Base-by-base conservation (phyloP, 2,797 vertebrate genomes). In the Sebastes glaucus region DNA sequence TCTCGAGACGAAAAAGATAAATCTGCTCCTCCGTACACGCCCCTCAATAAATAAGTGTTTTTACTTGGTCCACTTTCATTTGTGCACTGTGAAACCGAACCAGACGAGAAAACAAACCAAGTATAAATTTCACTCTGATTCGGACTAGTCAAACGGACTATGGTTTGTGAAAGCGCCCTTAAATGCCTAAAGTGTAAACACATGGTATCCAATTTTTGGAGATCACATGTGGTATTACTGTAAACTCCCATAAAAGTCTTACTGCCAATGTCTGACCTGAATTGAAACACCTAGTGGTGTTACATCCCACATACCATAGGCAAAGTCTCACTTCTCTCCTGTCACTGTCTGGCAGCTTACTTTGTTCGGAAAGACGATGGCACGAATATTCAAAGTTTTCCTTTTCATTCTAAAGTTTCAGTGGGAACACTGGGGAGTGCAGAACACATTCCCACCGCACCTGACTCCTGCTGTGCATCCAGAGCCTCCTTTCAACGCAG, bases 381-480 rank as follows among this genome's bases (percentile, higher is more conserved):
- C 86, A 83, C 11, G 30, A 16, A 84, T 78, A 84, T 81, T 62
- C 75, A 82, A 78, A 85, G 74, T 88, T 88, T 82, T 83, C 28
- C 57, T 66, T 86, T 78, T 81, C 72, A 72, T 71, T 84, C 72
- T 69, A 75, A 87, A 89, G 78, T 92, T 92, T 89, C 78, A 77
- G 73, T 14, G 5, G 79, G 74, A 85, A 81, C 42, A 80, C 85
- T 67, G 60, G 77, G 73, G 74, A 79, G 74, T 64, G 67, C 77
- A 82, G 46, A 84, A 84, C 74, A 85, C 81, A 84, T 87, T 85
- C 84, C 75, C 83, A 85, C 78, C 78, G 70, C 80, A 72, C 73
- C 35, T 20, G 77, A 77, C 81, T 83, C 89, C 89, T 55, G 82
- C 86, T 89, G 84, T 84, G 91, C 71, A 82, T 86, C 84, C 81